phyloP scores from a whole-genome alignment of 2,888 invertebrate genomes.

The Drosophila paramelanica region DNA sequence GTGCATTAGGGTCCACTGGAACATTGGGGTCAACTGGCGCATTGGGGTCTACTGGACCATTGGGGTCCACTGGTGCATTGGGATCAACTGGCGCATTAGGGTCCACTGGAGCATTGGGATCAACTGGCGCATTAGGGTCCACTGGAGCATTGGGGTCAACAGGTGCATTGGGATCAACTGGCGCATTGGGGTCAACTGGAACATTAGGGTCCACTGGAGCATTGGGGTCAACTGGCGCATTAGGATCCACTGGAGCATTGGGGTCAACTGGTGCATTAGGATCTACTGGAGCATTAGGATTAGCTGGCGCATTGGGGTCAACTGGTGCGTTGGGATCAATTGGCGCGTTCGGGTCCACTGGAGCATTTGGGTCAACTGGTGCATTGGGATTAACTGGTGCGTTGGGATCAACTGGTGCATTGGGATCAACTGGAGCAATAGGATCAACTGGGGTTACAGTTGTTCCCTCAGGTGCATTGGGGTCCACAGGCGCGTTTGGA shows the following conservation, averaged over 20 bases:
- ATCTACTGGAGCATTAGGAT: background rate
- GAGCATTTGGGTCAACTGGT: background rate
- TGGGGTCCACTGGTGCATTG: background rate
- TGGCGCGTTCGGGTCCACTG: background rate
- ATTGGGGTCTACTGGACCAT: conserved; percentile 9
- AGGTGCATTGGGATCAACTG: conserved; percentile 25
- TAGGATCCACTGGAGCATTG: too few species aligned
- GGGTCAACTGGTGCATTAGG: background rate
- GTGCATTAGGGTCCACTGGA: background rate
- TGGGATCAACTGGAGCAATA: conserved; percentile 21
- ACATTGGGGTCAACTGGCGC: background rate
- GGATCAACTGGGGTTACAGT: conserved; percentile 12
- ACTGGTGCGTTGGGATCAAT: conserved; percentile 10
- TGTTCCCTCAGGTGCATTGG: background rate
- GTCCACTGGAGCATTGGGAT: background rate
- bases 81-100: conserved; percentile 10
- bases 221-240: too few species aligned
- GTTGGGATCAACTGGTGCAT: conserved; percentile 6
- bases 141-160: conserved; percentile 1
- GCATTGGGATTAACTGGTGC: background rate
- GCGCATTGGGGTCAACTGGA: conserved; percentile 15
- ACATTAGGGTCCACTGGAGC: too few species aligned
- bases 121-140: background rate
- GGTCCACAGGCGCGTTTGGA: background rate
- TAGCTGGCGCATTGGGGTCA: conserved; percentile 7